A percentile compares a stretch with the other conserved stretches of the same genome.
Conservation (phyloP, 2,113 vertebrate species). For the Tragelaphus buxtoni region DNA sequence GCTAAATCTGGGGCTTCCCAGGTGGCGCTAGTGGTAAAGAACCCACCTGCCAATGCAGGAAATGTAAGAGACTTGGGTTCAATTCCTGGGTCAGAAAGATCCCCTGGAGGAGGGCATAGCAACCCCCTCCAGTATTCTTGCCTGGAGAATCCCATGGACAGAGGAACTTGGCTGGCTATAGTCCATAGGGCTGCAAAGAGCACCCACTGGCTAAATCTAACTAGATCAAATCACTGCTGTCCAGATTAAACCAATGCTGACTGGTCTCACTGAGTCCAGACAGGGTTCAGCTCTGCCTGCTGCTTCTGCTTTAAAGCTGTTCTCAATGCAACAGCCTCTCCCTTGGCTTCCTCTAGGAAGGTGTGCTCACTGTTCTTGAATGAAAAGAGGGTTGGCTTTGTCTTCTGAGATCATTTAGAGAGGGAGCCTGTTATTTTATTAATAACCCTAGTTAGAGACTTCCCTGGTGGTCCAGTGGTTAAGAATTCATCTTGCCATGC, state of each 20-base stretch:
- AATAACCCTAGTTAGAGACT: neutral
- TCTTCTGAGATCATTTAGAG: neutral
- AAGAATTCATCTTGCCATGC: neutral
- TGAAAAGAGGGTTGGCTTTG: neutral
- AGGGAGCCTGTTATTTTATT: neutral
- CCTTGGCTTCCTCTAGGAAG: neutral
- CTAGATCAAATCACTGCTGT: neutral
- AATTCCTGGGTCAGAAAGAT: neutral
- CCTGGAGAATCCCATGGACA: neutral
- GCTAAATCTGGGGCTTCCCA: neutral
- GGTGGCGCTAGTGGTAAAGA: neutral
- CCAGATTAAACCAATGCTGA: neutral
- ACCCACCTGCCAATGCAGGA: neutral
- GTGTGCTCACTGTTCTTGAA: neutral
- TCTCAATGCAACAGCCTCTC: neutral
- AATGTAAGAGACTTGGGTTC: neutral
- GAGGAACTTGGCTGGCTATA: neutral
- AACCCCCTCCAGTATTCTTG: neutral
- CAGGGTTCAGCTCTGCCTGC: neutral
- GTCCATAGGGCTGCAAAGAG: neutral
- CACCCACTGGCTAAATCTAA: neutral
- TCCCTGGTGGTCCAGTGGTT: neutral
- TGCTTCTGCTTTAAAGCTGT: neutral
- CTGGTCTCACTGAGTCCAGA: neutral
- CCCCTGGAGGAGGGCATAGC: neutral